Percentiles rank a stretch among this genome's conserved stretches.
Conservation (phyloP, 92 coral and sea anemone genomes). For the Virgularia gustaviana region DNA sequence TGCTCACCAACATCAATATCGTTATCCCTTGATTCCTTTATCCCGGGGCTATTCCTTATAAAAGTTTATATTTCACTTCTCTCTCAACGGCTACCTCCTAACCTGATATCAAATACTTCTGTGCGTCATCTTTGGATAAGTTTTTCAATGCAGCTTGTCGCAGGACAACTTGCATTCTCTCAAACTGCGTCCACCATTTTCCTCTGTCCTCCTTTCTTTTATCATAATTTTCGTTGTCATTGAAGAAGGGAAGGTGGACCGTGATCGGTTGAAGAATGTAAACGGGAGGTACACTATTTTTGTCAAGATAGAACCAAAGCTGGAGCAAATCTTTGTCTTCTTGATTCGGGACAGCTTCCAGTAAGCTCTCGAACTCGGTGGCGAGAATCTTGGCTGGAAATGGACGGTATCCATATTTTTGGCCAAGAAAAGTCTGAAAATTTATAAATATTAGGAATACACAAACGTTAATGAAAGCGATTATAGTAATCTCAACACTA, state of each 20-base stretch:
- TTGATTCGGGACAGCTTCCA: constrained; percentile 56
- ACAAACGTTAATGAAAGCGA: no score
- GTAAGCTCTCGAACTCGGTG: constrained; percentile 63
- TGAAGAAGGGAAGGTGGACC: constrained; percentile 59
- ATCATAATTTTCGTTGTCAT: constrained; percentile 55
- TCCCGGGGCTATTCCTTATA: background rate
- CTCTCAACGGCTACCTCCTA: background rate
- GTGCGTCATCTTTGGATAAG: constrained; percentile 54
- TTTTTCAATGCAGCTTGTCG: constrained; percentile 64
- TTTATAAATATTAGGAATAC: no score
- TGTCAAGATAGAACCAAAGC: constrained; percentile 71
- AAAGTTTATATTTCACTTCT: constrained; percentile 9
- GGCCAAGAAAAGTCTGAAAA: constrained; percentile 78
- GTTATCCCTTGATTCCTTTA: no score
- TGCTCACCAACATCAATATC: no score
- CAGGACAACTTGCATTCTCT: constrained; percentile 59
- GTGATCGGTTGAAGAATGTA: constrained; percentile 87
- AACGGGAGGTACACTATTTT: constrained; percentile 73
- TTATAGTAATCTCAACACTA: no score
- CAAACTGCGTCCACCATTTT: constrained; percentile 74
- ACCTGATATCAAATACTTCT: constrained; percentile 76
- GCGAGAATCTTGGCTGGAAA: constrained; percentile 68
- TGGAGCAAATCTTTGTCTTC: constrained; percentile 62
- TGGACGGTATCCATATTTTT: constrained; percentile 83
- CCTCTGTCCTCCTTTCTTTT: constrained; percentile 59